Conservation (phyloP, 2,797 vertebrate species). For the Oceanodroma leucorhoa region DNA sequence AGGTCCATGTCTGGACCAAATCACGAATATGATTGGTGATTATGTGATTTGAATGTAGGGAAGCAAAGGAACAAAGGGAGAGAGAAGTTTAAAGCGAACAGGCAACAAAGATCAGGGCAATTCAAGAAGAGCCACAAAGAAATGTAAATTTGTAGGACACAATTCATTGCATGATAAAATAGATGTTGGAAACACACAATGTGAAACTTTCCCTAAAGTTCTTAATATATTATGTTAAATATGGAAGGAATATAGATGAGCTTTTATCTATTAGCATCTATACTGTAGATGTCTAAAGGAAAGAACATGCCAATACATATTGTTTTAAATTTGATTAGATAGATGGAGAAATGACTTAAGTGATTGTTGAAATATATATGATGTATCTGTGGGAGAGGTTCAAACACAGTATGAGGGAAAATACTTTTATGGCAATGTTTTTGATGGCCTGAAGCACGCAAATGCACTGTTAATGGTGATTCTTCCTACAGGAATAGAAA, state of each 20-base stretch:
- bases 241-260: neutral
- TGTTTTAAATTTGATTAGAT: neutral
- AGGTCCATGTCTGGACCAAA: neutral
- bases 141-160: neutral
- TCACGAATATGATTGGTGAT: neutral
- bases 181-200: neutral
- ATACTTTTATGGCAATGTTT: neutral
- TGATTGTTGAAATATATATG: neutral
- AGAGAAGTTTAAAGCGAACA: neutral
- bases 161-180: neutral
- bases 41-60: neutral
- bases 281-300: neutral
- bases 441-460: neutral
- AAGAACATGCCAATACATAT: neutral
- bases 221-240: neutral
- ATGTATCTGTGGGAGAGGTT: neutral
- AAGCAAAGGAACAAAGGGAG: neutral
- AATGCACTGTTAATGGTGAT: neutral
- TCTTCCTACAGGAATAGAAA: neutral
- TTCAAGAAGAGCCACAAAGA: neutral
- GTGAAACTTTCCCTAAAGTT: neutral
- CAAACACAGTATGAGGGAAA: neutral
- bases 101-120: neutral
- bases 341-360: neutral
- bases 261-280: neutral